Percentiles rank a stretch among this genome's conserved stretches.
Conservation (phyloP, 2,113 vertebrate genomes). For the Phylloscopus trochiloides region DNA sequence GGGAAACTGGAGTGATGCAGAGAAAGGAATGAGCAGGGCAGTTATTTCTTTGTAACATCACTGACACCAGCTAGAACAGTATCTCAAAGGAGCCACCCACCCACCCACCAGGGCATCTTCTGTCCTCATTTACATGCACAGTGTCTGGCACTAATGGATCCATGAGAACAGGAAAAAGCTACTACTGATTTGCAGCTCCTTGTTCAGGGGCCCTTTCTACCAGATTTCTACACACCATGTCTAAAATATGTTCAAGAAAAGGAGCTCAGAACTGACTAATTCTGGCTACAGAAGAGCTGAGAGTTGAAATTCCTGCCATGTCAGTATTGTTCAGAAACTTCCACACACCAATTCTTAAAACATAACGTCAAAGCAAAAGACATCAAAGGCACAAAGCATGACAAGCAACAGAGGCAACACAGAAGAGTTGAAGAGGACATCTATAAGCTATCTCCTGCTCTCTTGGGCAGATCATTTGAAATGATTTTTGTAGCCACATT, state of each 20-base stretch:
- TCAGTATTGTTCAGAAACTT: neutral
- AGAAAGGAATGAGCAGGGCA: neutral
- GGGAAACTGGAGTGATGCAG: neutral
- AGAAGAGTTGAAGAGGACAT: neutral
- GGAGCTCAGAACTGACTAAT: neutral
- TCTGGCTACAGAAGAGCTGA: neutral
- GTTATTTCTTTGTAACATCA: neutral
- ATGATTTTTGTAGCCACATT: neutral
- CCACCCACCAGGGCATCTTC: neutral
- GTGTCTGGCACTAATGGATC: neutral
- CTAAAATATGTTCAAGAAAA: neutral
- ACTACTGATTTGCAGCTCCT: neutral
- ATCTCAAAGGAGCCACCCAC: neutral
- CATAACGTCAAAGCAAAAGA: neutral
- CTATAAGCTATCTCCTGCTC: neutral
- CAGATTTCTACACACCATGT: neutral
- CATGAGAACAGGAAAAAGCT: neutral
- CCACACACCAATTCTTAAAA: neutral
- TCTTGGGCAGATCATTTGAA: neutral
- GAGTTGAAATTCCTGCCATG: neutral
- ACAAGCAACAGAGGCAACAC: neutral
- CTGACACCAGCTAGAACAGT: neutral
- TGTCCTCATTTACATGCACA: accelerated
- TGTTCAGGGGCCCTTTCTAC: neutral
- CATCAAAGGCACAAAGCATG: neutral